Conservation (phyloP, 2,797 vertebrate genomes). For the Cyprinodon diabolis region DNA sequence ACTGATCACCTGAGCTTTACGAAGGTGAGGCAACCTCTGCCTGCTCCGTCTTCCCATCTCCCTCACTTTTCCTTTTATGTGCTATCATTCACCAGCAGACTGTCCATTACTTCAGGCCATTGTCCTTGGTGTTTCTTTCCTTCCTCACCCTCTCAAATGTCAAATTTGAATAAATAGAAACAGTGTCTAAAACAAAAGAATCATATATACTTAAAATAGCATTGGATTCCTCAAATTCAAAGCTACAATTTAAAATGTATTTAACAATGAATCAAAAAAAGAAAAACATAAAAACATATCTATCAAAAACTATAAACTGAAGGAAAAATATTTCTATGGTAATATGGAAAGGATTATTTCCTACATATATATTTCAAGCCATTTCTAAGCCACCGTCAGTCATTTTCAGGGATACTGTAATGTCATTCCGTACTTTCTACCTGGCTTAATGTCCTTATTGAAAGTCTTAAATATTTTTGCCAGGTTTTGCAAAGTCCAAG, state of each 20-base stretch:
- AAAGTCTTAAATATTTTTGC: slow-evolving; percentile 44
- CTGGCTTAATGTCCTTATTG: slow-evolving; percentile 38
- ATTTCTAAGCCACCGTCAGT: slow-evolving; percentile 30
- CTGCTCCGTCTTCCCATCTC: slow-evolving; percentile 31
- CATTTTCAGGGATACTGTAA: slow-evolving; percentile 23
- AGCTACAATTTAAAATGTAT: slow-evolving; percentile 52
- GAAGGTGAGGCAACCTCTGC: slow-evolving; percentile 68
- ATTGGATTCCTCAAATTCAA: slow-evolving; percentile 64
- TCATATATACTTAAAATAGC: slow-evolving; percentile 61
- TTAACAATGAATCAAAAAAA: slow-evolving; percentile 29
- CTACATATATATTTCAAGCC: slow-evolving; percentile 32
- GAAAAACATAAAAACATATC: slow-evolving; percentile 53
- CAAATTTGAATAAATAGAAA: slow-evolving; percentile 76
- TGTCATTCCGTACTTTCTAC: slow-evolving; percentile 30
- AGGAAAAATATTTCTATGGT: slow-evolving; percentile 25
- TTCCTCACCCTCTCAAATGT: slow-evolving; percentile 70
- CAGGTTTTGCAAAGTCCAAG: slow-evolving; percentile 45
- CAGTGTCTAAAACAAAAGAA: slow-evolving; percentile 44
- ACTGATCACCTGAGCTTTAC: slow-evolving; percentile 84
- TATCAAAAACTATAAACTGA: slow-evolving; percentile 61
- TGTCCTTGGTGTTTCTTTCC: slow-evolving; percentile 26
- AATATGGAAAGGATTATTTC: slow-evolving; percentile 47
- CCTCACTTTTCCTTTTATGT: slow-evolving; percentile 41
- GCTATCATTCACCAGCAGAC: slow-evolving; percentile 58
- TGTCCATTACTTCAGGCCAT: slow-evolving; percentile 11